These are phyloP conservation scores for Bombycilla garrulus DNA, from an alignment of 2,113 vertebrate genomes.

Conservation along the genomic window DNA sequence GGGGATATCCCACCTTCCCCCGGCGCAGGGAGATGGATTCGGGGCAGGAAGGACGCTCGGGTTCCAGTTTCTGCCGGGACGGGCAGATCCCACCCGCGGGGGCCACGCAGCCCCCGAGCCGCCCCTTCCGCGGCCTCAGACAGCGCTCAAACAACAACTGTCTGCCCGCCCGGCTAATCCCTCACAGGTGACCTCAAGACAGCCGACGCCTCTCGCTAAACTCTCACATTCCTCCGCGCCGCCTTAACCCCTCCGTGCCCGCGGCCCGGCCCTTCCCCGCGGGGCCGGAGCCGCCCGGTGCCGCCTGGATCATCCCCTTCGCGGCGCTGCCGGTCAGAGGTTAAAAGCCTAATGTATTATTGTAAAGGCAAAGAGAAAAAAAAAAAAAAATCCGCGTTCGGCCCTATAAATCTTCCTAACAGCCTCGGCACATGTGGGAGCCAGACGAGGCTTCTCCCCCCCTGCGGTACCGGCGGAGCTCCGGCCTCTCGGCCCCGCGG, in stretches of 20 bases:
- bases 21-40: neutral
- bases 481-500: neutral
- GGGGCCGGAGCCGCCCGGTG: slow-evolving; percentile 14
- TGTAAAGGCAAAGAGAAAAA: slow-evolving; percentile 57
- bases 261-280: neutral
- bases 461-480: neutral
- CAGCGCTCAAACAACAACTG: slow-evolving; percentile 79
- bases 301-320: slow-evolving; percentile 54
- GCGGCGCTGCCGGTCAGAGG: slow-evolving; percentile 68
- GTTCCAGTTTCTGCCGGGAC: neutral
- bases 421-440: slow-evolving; percentile 73
- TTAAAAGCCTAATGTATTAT: slow-evolving; percentile 74
- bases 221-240: slow-evolving; percentile 67
- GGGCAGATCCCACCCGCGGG: slow-evolving; percentile 53
- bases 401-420: slow-evolving; percentile 74
- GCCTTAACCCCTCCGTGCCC: slow-evolving; percentile 69
- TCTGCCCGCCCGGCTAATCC: slow-evolving; percentile 73
- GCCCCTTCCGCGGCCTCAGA: slow-evolving; percentile 68
- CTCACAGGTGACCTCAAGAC: slow-evolving; percentile 78
- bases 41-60: too few relatives aligned
- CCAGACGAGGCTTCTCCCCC: slow-evolving; percentile 59
- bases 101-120: neutral
- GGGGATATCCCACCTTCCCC: neutral
- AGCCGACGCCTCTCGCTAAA: slow-evolving; percentile 71
- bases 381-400: slow-evolving; percentile 51